These are phyloP conservation scores for Dolichopus griseipennis DNA, from an alignment of 2,888 invertebrate genomes.

Conservation along the genomic window DNA sequence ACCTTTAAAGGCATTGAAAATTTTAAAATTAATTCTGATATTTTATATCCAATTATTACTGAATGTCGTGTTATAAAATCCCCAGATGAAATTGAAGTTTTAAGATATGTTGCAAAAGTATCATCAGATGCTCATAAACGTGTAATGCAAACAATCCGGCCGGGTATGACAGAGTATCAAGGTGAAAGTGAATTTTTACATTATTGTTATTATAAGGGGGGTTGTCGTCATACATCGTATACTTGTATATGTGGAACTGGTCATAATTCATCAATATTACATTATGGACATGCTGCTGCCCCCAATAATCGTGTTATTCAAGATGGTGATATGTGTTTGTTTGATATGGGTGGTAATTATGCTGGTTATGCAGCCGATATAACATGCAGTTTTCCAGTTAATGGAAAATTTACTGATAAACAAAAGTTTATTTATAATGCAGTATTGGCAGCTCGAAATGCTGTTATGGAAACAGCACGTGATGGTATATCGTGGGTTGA, in stretches of 20 bases:
- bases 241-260: constrained; percentile 97
- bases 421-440: constrained; percentile 88
- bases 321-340: constrained; percentile 85
- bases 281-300: constrained; percentile 96
- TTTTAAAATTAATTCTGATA: constrained; percentile 47
- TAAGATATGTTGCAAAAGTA: constrained; percentile 81
- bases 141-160: constrained; percentile 51
- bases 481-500: constrained; percentile 89
- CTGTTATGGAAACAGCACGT: constrained; percentile 71
- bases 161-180: constrained; percentile 71
- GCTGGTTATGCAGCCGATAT: constrained; percentile 95
- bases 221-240: constrained; percentile 83
- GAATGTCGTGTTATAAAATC: constrained; percentile 76
- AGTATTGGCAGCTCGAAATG: constrained; percentile 73
- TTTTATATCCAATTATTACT: constrained; percentile 73
- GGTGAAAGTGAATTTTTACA: constrained; percentile 79
- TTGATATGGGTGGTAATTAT: constrained; percentile 98
- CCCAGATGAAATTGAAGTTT: constrained; percentile 73
- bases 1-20: constrained; percentile 76
- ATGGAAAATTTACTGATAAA: constrained; percentile 84
- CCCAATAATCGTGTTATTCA: constrained; percentile 74
- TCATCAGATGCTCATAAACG: constrained; percentile 93
- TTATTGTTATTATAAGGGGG: constrained; percentile 79
- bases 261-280: constrained; percentile 75
- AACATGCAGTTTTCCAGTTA: constrained; percentile 91